Evolutionary conservation across 1,140 invertebrate species (phyloP), one percentile per base, ranked within the genome.

Genomic region (Amyelois transitella): DNA sequence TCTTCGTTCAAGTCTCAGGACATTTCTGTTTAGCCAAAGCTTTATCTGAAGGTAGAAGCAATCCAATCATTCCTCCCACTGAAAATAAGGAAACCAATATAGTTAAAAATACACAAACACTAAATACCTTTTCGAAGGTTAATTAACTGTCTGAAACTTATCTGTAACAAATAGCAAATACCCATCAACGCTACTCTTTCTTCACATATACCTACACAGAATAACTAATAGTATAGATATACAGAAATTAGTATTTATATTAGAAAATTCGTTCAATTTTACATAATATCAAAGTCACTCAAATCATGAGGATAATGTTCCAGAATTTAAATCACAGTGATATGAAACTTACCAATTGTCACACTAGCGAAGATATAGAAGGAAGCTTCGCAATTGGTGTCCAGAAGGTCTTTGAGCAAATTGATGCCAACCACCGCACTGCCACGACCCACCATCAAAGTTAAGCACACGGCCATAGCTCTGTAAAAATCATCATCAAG

Each of bases 401-500:
- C 69, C 10, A 89, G 50, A 20, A 89, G 55, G 7, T 58, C 60
- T 45, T 87, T 87, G 1, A 88, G 51, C 7, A 85, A 21, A 18
- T 84, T 88, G 51, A 86, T 81, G 3, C 83, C 84, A 0, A 85
- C 18, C 0, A 88, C 72, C 0, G 83, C 81, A 22, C 83, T 84
- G 17, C 75, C 75, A 19, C 87, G 72, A 0, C 87, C 87, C 14
- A 81, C 52, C 86, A 89, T 88, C 53, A 88, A 51, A 0, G 84
- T 85, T 6, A 89, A 55, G 43, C 81, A 89, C 0, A 89, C 81
- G 0, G 84, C 86, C 86, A 87, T 88, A 0, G 86, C 87, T 59
- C 87, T 89, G 63, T 7, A 77, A 75, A 43, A 38, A n/a, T 6
- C 2, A 32, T 4, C 12, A 38, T 38, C n/a, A n/a, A n/a, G n/a